Evolutionary conservation across 1,140 invertebrate genomes (phyloP), one percentile per base, ranked within the genome.

Genomic region (Drosophila orosa): DNA sequence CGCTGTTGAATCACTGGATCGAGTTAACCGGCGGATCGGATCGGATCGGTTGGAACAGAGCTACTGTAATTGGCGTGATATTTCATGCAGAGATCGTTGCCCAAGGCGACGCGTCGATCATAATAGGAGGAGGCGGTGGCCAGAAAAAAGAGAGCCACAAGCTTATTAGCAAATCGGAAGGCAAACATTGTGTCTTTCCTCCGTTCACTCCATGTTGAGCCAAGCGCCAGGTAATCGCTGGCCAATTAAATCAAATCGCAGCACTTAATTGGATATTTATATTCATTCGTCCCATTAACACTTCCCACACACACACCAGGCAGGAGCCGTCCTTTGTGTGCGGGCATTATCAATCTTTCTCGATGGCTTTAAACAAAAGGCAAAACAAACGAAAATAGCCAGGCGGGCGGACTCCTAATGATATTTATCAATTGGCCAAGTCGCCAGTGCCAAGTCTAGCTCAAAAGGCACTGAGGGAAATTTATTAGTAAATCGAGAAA

Each of bases 31-130:
- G 31, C 50, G 31, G 50, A 35, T 54, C 31, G 50, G 50, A 35
- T 54, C 31, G 50, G 19, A 54, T 54, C 31, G 29, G 4, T 24
- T 54, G 19, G 19, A 35, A 22, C 19, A n/a, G 50, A 24, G 57
- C 60, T 42, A 57, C 56, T 69, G 67, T 89, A 87, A 89, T 89
- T 87, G 83, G 79, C 66, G 83, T 69, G 79, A 83, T 87, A 83
- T 89, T 87, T 87, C 83, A 83, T 80, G 79, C 80, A 74, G 72
- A 47, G 80, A 73, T 58, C 57, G 56, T 76, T 79, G 84, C 83
- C 61, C 62, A 75, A 79, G 76, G 84, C 66, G 45, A 47, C 35
- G 79, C 62, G 45, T 54, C 40, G 33, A 40, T 48, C 56, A 66
- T 74, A 74, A 74, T 74, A 48, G 27, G 15, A 56, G 67, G 37